Evolutionary conservation across 2,888 invertebrate genomes (phyloP).

Genomic region (Xanthostigma xanthostigma): DNA sequence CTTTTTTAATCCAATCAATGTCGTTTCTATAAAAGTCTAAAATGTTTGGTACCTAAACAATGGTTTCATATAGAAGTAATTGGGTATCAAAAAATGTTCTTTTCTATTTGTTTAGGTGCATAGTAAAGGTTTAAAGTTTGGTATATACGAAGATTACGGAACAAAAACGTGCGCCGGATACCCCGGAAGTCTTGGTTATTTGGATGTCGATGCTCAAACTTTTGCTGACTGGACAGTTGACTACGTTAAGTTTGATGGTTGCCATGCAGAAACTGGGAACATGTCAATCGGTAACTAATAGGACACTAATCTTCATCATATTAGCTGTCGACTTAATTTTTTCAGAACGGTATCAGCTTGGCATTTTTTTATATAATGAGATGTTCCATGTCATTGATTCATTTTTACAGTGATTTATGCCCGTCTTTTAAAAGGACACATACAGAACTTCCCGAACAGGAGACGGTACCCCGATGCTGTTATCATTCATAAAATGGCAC

Average conservation of each 20-base stretch:
- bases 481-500: too few relatives aligned
- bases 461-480: too few relatives aligned
- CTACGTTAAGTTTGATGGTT: slow-evolving; percentile 71
- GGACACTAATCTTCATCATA: neutral
- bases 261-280: slow-evolving; percentile 42
- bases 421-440: too few relatives aligned
- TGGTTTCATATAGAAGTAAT: too few relatives aligned
- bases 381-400: too few relatives aligned
- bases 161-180: slow-evolving; percentile 62
- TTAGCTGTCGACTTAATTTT: neutral
- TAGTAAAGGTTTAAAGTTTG: slow-evolving; percentile 56
- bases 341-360: neutral
- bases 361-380: neutral
- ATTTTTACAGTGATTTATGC: too few relatives aligned
- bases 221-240: slow-evolving; percentile 71
- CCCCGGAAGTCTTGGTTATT: slow-evolving; percentile 53
- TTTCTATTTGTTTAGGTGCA: slow-evolving; percentile 42
- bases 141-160: slow-evolving; percentile 71
- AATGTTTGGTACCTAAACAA: too few relatives aligned
- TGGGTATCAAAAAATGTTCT: neutral
- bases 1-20: too few relatives aligned
- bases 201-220: slow-evolving; percentile 52
- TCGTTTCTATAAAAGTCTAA: too few relatives aligned
- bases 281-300: slow-evolving; percentile 35
- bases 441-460: too few relatives aligned